phyloP scores from a whole-genome alignment of 2,888 invertebrate species.

The Herminia tarsipennalis region DNA sequence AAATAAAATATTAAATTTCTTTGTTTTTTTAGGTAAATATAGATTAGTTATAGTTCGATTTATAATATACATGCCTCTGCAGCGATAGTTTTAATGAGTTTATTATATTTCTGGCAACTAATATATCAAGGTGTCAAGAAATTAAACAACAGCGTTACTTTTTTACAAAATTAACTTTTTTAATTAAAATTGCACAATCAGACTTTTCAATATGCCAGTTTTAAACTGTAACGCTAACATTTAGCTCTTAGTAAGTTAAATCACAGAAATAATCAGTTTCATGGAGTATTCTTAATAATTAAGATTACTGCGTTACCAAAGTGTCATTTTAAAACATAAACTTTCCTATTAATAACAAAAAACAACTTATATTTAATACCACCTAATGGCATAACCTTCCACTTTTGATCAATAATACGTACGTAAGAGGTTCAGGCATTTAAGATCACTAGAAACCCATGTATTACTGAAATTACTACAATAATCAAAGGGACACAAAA shows the following conservation, averaged over 20 bases:
- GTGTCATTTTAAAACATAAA: not conserved
- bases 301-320: not conserved
- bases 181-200: not conserved
- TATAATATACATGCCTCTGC: not conserved
- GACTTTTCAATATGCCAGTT: conserved; percentile 2
- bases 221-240: conserved; percentile 10
- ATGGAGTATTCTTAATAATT: too few species aligned
- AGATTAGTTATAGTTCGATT: conserved; percentile 1
- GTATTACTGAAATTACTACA: conserved; percentile 7
- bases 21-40: not conserved
- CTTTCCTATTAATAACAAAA: not conserved
- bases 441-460: not conserved
- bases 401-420: not conserved
- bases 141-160: conserved; percentile 3
- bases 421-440: not conserved
- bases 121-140: not conserved
- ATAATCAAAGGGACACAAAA: conserved; percentile 6
- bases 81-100: not conserved
- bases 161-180: not conserved
- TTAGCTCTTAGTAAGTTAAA: conserved; percentile 6
- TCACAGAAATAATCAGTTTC: conserved; percentile 8
- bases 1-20: too few species aligned
- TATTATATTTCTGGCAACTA: not conserved
- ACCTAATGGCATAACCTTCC: not conserved
- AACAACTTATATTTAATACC: not conserved